Conservation (phyloP, 1,140 invertebrate species). For the Drosophila sp. region DNA sequence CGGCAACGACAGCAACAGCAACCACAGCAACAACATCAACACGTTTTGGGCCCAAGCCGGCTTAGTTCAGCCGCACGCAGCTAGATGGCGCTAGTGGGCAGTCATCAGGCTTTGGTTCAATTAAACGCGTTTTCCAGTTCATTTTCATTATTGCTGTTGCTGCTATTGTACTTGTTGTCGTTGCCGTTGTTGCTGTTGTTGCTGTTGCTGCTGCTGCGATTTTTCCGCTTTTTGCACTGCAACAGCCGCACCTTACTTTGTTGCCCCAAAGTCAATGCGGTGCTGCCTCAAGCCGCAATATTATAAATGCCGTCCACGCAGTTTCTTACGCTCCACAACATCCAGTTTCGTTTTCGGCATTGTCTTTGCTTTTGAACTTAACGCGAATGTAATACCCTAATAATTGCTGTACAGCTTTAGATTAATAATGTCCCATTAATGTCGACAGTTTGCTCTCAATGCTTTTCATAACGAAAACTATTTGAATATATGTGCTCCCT, state of each 20-base stretch:
- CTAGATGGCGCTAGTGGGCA: constrained; percentile 80
- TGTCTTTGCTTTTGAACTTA: constrained; percentile 21
- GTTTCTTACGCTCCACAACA: constrained; percentile 73
- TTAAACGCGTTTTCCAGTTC: constrained; percentile 76
- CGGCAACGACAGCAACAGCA: constrained; percentile 35
- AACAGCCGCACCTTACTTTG: constrained; percentile 77
- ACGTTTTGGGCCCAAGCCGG: constrained; percentile 51
- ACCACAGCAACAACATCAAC: constrained; percentile 39
- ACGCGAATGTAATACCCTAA: constrained; percentile 18
- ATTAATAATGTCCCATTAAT: no score
- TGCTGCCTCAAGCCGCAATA: constrained; percentile 58
- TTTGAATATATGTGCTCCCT: no score
- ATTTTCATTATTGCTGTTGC: constrained; percentile 28
- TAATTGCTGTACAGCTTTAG: neutral
- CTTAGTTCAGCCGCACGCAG: constrained; percentile 71
- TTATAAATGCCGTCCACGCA: constrained; percentile 83
- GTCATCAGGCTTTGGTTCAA: constrained; percentile 64
- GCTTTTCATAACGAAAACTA: no score
- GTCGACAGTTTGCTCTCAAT: no score
- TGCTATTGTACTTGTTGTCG: no score
- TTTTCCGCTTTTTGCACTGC: constrained; percentile 64
- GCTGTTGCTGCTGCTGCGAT: constrained; percentile 32
- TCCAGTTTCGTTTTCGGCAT: constrained; percentile 57
- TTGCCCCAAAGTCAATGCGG: constrained; percentile 52
- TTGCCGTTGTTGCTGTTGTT: constrained; percentile 16